Percentiles rank a stretch among this genome's conserved stretches.
These are phyloP conservation scores for Junco hyemalis DNA, from an alignment of 2,113 vertebrate species.

Conservation along the genomic window DNA sequence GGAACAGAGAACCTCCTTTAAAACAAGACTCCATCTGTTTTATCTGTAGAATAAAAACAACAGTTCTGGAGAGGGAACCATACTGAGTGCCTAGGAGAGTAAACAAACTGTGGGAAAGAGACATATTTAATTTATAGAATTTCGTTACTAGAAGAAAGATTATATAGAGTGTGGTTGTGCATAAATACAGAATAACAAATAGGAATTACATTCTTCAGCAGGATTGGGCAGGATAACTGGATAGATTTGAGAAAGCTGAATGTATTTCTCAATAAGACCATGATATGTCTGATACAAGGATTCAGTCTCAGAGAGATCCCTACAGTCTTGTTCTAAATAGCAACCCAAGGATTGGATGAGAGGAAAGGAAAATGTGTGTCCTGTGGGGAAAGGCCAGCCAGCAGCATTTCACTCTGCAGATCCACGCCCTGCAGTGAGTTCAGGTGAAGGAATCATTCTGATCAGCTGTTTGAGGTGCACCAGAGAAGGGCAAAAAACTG, in stretches of 20 bases:
- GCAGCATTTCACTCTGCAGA: not conserved
- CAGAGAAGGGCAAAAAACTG: not conserved
- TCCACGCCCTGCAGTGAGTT: not conserved
- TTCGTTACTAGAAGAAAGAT: not conserved
- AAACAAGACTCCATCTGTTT: not conserved
- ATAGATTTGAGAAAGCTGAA: not conserved
- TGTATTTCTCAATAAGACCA: not conserved
- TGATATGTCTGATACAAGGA: not conserved
- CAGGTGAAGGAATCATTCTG: fast-evolving
- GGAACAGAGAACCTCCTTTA: not conserved
- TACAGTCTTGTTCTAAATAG: not conserved
- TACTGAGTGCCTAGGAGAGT: not conserved
- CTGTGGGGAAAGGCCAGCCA: not conserved
- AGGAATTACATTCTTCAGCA: not conserved
- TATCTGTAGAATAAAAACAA: not conserved
- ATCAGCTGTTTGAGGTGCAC: not conserved
- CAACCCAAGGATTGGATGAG: not conserved
- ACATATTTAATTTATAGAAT: not conserved
- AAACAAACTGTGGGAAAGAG: not conserved
- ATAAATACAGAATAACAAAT: not conserved
- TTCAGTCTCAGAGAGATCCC: not conserved
- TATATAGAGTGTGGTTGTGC: not conserved
- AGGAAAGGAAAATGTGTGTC: not conserved
- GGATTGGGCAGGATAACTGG: not conserved
- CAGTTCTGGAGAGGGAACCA: not conserved